Percentiles rank a stretch among this genome's conserved stretches.
Evolutionary conservation across 2,113 vertebrate species (phyloP).

Genomic region (Scomber scombrus): DNA sequence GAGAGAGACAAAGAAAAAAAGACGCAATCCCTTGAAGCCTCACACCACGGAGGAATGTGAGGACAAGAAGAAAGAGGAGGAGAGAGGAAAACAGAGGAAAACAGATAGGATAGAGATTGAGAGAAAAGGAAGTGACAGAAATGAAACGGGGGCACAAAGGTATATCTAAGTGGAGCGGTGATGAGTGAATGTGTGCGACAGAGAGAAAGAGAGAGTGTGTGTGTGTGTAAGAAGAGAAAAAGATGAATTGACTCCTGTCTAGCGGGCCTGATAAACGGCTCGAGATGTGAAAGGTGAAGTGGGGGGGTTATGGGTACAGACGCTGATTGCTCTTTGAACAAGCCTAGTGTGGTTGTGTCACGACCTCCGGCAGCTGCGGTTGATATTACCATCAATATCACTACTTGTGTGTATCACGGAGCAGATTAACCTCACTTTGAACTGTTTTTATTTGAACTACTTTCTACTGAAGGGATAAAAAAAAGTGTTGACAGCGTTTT

Average conservation of each 20-base stretch:
- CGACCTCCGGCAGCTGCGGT: slow-evolving; percentile 44
- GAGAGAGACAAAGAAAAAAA: background rate
- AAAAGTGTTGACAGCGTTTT: background rate
- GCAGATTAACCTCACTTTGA: slow-evolving; percentile 4
- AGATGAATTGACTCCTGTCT: slow-evolving; percentile 66
- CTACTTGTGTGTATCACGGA: background rate
- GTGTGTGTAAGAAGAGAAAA: slow-evolving; percentile 27
- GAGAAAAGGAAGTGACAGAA: slow-evolving; percentile 14
- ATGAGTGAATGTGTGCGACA: slow-evolving; percentile 31
- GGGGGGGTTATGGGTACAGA: slow-evolving; percentile 47
- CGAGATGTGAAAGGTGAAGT: slow-evolving; percentile 72
- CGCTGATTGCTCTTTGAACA: slow-evolving; percentile 71
- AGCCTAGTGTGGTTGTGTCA: slow-evolving; percentile 59
- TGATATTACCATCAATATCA: slow-evolving; percentile 49
- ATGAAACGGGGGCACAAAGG: slow-evolving; percentile 3
- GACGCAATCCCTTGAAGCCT: slow-evolving; percentile 48
- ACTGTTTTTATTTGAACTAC: background rate
- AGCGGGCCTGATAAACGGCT: slow-evolving; percentile 61
- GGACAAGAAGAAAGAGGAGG: slow-evolving; percentile 15
- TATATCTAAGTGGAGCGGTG: slow-evolving; percentile 5
- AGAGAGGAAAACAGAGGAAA: slow-evolving; percentile 18
- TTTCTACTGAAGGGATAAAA: background rate
- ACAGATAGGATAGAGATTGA: slow-evolving; percentile 16
- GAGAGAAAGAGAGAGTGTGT: slow-evolving; percentile 11
- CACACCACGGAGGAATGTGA: slow-evolving; percentile 22